Evolutionary conservation across 2,888 invertebrate genomes (phyloP), one percentile per base, ranked within the genome.

Genomic region (Adela reaumurella): DNA sequence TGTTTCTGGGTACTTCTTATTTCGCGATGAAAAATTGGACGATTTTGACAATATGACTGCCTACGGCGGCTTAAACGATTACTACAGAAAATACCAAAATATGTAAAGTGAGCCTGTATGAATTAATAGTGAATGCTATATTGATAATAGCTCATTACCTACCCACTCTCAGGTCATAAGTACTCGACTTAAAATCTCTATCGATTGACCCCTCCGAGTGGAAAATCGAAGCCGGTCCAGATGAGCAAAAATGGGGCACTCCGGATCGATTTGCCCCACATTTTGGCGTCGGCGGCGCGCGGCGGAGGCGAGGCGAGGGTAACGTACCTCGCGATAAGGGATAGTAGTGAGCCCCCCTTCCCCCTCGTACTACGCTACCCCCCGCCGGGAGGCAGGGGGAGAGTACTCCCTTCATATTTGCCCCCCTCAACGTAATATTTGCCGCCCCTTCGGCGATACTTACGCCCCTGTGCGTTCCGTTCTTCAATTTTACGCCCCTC

Each of bases 261-360:
- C 63, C 64, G 62, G 70, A 78, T 78, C 77, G 78, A 78, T 78
- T 78, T 78, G 78, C 62, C 77, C 78, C 70, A 78, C 67, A 78
- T 78, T 77, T 76, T 62, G 77, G 73, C 72, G 68, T 72, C 64
- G 61, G 63, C n/a, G n/a, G n/a, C n/a, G n/a, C n/a, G n/a, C n/a
- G n/a, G n/a, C n/a, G n/a, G n/a, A n/a, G n/a, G n/a, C n/a, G n/a
- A n/a, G n/a, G n/a, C 73, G 78, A 73, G 78, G 78, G 78, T 78
- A 78, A 78, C 73, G 78, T 62, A 35, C 35, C 35, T 77, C 78
- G 73, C 77, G 76, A 74, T 77, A 77, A 78, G 76, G 78, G 78
- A 78, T 78, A 78, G 78, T 35, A 35, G 35, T 35, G 11, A 35
- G 3, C 35, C 35, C 35, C 35, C 35, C 35, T 8, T 11, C 35